Evolutionary conservation across 2,797 vertebrate genomes (phyloP), one percentile per base, ranked within the genome.

Genomic region (Gymnoscopelus braueri): DNA sequence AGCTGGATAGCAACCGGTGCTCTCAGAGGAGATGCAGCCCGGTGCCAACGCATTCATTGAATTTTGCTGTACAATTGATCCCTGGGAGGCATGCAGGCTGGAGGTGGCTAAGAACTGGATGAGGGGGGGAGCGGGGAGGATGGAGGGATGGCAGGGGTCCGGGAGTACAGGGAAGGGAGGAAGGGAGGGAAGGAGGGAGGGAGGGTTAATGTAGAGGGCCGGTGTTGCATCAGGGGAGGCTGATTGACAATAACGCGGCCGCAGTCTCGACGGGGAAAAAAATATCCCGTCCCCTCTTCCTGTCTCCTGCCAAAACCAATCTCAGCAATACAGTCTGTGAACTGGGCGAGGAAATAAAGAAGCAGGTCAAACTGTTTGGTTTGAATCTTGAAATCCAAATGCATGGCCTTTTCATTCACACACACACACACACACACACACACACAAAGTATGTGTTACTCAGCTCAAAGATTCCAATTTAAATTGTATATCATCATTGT

Each of bases 201-300:
- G 73, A 59, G 81, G 82, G 89, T 82, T 90, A 87, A 91, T 29
- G 26, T 4, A 29, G 26, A 29, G 26, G 26, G 26, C 26, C 26
- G 26, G 26, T 4, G 26, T 29, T 48, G n/a, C 47, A 23, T 90
- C 83, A 60, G 71, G 84, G 86, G 84, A 87, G 79, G 78, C 67
- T 83, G 81, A 87, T 87, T 90, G 88, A 90, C 89, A 89, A 91
- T 82, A 89, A 84, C 79, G 74, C 56, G 11, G 76, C 67, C 26
- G 56, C 88, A 84, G 85, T 91, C 84, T 92, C 86, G 85, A 88
- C 85, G 81, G 88, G 79, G 15, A 32, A 87, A 69, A 69, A 2
- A 4, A 4, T 74, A 88, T 90, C 83, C 84, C 67, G 77, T 67
- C 74, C 50, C 63, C 68, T 74, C 84, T 53, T 39, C 67, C 63